A percentile compares a stretch with the other conserved stretches of the same genome.
phyloP scores from a whole-genome alignment of 2,113 vertebrate genomes.

The Ciconia stormi region DNA sequence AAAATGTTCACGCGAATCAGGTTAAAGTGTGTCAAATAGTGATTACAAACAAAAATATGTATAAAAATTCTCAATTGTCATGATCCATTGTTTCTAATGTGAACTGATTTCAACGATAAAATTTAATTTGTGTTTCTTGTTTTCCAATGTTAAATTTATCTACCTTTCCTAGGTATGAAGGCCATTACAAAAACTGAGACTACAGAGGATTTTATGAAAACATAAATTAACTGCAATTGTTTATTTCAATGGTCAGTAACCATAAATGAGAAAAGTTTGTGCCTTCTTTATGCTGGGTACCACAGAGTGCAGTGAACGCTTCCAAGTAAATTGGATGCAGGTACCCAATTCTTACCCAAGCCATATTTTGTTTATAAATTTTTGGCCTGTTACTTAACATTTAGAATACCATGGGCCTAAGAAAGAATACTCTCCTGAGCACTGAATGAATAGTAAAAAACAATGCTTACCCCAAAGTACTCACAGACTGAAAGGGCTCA shows the following conservation, averaged over 20 bases:
- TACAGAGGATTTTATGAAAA: not conserved
- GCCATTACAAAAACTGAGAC: not conserved
- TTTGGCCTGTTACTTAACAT: not conserved
- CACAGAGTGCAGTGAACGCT: not conserved
- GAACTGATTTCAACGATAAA: not conserved
- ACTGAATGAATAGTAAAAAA: not conserved
- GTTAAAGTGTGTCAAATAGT: not conserved
- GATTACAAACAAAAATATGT: not conserved
- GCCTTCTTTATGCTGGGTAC: not conserved
- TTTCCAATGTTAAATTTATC: not conserved
- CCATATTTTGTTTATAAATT: not conserved
- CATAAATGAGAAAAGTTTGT: not conserved
- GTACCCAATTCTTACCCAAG: not conserved
- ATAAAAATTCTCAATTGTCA: not conserved
- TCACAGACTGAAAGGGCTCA: not conserved
- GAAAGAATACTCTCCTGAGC: not conserved
- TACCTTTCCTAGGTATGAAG: not conserved
- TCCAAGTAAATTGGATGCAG: not conserved
- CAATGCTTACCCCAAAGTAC: fast-evolving
- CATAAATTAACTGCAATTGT: not conserved
- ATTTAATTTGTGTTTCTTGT: not conserved
- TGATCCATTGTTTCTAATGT: not conserved
- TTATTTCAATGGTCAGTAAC: not conserved
- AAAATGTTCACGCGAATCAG: not conserved
- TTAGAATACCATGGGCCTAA: not conserved